Evolutionary conservation across 2,113 vertebrate genomes (phyloP).

Genomic region (Amia ocellicauda): DNA sequence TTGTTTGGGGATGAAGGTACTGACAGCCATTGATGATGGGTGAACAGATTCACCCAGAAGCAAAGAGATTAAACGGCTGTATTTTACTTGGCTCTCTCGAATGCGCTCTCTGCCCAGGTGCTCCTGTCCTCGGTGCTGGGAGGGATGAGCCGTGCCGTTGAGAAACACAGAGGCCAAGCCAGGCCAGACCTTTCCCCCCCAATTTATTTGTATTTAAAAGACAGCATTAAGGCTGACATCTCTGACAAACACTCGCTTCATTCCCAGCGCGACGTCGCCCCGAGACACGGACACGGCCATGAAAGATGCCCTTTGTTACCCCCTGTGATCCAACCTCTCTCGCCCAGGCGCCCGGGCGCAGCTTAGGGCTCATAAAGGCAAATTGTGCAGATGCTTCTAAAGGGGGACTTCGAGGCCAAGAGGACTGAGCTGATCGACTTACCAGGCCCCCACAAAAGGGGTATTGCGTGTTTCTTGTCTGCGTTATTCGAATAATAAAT

Average conservation of each 20-base stretch:
- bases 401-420: neutral
- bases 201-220: constrained; percentile 25
- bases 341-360: constrained; percentile 2
- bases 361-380: constrained; percentile 14
- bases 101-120: neutral
- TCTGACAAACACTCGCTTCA: constrained; percentile 28
- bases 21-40: too few species aligned
- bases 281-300: constrained; percentile 28
- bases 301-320: constrained; percentile 36
- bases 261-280: constrained; percentile 28
- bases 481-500: neutral
- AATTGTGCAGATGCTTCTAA: constrained; percentile 8
- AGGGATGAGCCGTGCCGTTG: neutral
- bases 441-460: neutral
- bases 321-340: constrained; percentile 9
- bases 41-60: too few species aligned
- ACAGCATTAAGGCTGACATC: constrained; percentile 9
- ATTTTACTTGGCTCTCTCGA: too few species aligned
- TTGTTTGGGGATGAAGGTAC: too few species aligned
- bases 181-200: constrained; percentile 5
- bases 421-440: neutral
- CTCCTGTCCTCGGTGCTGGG: neutral
- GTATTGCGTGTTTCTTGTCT: neutral
- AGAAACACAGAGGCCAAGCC: constrained; percentile 4
- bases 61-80: too few species aligned